These are phyloP conservation scores for Patella caerulea DNA, from an alignment of 2,888 invertebrate genomes.

Conservation along the genomic window DNA sequence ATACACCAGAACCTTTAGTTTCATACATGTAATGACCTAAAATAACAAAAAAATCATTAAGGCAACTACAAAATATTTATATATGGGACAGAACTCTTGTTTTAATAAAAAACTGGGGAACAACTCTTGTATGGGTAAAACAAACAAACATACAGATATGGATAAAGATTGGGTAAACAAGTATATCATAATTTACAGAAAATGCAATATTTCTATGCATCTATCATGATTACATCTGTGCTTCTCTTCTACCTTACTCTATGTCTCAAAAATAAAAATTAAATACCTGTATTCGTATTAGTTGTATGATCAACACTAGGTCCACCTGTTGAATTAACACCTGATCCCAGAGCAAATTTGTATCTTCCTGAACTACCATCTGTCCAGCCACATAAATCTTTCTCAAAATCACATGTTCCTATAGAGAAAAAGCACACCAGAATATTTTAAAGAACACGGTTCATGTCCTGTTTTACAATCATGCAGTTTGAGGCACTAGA, in stretches of 20 bases:
- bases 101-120: neutral
- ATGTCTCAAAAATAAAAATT: too few relatives aligned
- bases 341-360: constrained; percentile 54
- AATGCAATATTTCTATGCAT: too few relatives aligned
- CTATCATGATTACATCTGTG: too few relatives aligned
- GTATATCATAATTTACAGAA: too few relatives aligned
- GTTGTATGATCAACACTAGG: constrained; percentile 61
- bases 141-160: too few relatives aligned
- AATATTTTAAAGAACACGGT: too few relatives aligned
- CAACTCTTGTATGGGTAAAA: too few relatives aligned
- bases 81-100: neutral
- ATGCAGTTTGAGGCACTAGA: too few relatives aligned
- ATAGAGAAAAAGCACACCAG: neutral
- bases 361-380: constrained; percentile 58
- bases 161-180: too few relatives aligned
- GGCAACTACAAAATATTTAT: neutral
- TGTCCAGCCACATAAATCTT: constrained; percentile 60
- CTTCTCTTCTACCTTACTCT: too few relatives aligned
- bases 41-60: neutral
- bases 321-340: constrained; percentile 48
- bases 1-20: constrained; percentile 48
- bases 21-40: constrained; percentile 64
- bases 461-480: too few relatives aligned
- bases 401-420: constrained; percentile 65
- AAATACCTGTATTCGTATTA: constrained; percentile 29